Evolutionary conservation across 2,888 invertebrate species (phyloP).

Genomic region (Noctua comes): DNA sequence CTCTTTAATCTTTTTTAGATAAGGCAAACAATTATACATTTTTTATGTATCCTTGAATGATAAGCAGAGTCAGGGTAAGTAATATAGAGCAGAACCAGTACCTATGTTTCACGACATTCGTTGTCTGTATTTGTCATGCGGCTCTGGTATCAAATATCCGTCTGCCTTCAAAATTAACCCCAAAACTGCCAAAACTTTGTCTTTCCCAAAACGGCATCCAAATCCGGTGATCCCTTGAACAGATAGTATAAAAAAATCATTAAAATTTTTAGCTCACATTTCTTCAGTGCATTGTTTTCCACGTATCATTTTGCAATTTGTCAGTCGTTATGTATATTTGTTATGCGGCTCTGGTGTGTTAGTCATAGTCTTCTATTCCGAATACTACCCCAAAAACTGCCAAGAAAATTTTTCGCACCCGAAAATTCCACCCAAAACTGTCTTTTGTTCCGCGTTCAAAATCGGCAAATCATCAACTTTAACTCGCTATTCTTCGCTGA

Average conservation of each 20-base stretch:
- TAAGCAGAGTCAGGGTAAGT: neutral
- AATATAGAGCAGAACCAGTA: neutral
- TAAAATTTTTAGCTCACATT: too few relatives aligned
- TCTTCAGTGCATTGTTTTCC: too few relatives aligned
- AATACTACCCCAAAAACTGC: neutral
- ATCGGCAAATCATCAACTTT: conserved; percentile 24
- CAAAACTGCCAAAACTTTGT: too few relatives aligned
- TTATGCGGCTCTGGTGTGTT: conserved; percentile 46
- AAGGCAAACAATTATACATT: neutral
- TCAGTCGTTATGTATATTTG: conserved; percentile 71
- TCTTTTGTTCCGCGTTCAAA: neutral
- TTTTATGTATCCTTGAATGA: neutral
- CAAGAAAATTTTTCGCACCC: neutral
- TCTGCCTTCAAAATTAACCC: too few relatives aligned
- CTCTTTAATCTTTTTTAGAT: neutral
- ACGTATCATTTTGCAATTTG: too few relatives aligned
- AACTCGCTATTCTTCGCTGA: neutral
- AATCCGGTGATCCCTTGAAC: too few relatives aligned
- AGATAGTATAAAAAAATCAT: too few relatives aligned
- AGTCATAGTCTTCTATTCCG: conserved; percentile 71
- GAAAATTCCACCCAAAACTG: neutral
- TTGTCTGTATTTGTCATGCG: conserved; percentile 81
- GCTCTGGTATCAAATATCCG: conserved; percentile 77
- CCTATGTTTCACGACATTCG: conserved; percentile 44
- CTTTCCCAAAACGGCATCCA: too few relatives aligned